phyloP scores from a whole-genome alignment of 2,113 vertebrate genomes.

The Canis aureus region DNA sequence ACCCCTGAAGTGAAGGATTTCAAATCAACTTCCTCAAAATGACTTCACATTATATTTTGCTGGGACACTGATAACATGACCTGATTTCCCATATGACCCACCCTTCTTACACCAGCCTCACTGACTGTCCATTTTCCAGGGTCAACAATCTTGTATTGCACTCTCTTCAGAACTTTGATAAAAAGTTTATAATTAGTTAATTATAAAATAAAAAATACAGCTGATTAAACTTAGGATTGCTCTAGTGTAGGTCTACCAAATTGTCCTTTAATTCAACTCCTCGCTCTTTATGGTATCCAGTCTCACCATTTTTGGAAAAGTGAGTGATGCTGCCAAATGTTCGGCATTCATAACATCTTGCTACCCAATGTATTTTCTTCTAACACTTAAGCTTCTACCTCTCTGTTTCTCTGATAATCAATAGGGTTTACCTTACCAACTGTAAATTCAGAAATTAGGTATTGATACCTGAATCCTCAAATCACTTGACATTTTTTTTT shows the following conservation, averaged over 20 bases:
- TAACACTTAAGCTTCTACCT: neutral
- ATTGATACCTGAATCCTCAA: neutral
- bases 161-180: neutral
- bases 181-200: conserved; percentile 16
- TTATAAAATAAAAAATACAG: neutral
- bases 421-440: neutral
- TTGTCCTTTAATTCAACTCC: neutral
- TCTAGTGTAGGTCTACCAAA: neutral
- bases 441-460: neutral
- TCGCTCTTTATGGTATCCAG: neutral
- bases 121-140: neutral
- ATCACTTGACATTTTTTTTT: neutral
- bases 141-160: neutral
- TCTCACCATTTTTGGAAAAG: neutral
- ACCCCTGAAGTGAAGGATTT: neutral
- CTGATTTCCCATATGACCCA: neutral
- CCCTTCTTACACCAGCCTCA: neutral
- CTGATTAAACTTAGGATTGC: neutral
- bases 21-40: conserved; percentile 14
- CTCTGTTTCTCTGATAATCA: neutral
- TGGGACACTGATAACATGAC: neutral
- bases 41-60: neutral
- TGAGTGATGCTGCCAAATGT: neutral
- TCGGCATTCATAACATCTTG: neutral
- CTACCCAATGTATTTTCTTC: neutral